Evolutionary conservation across 2,797 vertebrate genomes (phyloP), one percentile per base, ranked within the genome.

Genomic region (Xerus rutilus): DNA sequence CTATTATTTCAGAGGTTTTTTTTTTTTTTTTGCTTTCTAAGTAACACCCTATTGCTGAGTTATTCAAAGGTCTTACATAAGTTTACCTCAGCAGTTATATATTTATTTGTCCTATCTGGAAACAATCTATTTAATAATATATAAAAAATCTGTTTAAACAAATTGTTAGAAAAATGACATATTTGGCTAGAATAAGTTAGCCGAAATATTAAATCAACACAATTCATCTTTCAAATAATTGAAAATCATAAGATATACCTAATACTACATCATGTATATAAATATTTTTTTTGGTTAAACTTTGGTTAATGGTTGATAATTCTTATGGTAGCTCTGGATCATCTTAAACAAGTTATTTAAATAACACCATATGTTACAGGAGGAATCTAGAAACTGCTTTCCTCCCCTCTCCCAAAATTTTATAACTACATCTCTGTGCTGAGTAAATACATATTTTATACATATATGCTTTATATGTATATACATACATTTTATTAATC

Each of bases 211-310:
- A 93, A 76, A 92, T n/a, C 2, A 73, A 84, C 1, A 83, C n/a
- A 89, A 83, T 76, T 9, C 65, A 96, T 82, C 47, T 92, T 90
- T 35, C 35, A 91, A 85, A 89, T 62, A 95, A 88, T 59, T 87
- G 45, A 57, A 45, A 3, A 92, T 85, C 18, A 39, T 69, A 52
- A 91, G 85, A 14, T 69, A 86, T 57, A 74, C 52, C 49, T 52
- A 95, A 93, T 21, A 86, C 39, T 89, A 25, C 13, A 43, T 70
- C 70, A 39, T 81, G 88, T 15, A 86, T 3, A 1, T 39, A 39
- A 39, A 39, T 76, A 59, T 23, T 57, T 83, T 74, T 81, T 86
- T 83, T 91, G 30, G 54, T 78, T 89, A 86, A 95, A 93, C 45
- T 93, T 73, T 74, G 39, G 54, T 77, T 87, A 76, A 85, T 59